Percentiles rank a stretch among this genome's conserved stretches.
Conservation (phyloP, 2,888 invertebrate species). For the Caenorhabditis sulstoni region DNA sequence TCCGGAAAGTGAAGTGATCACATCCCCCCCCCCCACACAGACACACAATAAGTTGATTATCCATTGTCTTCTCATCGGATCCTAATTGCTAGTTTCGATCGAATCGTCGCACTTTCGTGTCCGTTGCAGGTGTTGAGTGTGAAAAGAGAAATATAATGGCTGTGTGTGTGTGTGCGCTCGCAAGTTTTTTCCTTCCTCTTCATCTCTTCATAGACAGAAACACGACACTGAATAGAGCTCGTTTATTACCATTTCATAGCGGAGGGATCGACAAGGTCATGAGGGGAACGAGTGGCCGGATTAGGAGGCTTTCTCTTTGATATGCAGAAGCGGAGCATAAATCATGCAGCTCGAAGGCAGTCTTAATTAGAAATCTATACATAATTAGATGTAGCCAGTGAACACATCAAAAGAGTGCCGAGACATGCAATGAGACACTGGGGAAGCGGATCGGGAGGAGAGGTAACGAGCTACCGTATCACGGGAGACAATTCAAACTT, state of each 20-base stretch:
- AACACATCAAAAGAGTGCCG: conserved; percentile 29
- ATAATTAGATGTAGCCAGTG: conserved; percentile 35
- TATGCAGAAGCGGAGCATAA: conserved; percentile 37
- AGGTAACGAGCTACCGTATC: not conserved
- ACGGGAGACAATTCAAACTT: conserved; percentile 24
- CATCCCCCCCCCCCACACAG: not conserved
- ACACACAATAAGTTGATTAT: conserved; percentile 49
- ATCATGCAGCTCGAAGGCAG: conserved; percentile 36
- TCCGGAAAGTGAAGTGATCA: conserved; percentile 40
- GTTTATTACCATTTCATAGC: conserved; percentile 34
- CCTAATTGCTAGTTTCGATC: conserved; percentile 49
- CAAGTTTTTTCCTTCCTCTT: conserved; percentile 26
- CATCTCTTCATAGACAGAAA: conserved; percentile 11
- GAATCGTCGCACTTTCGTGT: conserved; percentile 45
- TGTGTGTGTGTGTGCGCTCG: conserved; percentile 6
- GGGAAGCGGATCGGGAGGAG: not conserved
- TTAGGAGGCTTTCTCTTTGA: conserved; percentile 32
- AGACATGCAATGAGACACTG: conserved; percentile 33
- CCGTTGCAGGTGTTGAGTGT: conserved; percentile 37
- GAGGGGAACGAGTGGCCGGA: not conserved
- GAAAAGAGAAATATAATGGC: conserved; percentile 40
- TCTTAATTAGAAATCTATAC: conserved; percentile 41
- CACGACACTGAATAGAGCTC: conserved; percentile 21
- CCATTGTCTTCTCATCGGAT: conserved; percentile 25
- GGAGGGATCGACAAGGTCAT: conserved; percentile 20